phyloP scores from a whole-genome alignment of 2,888 invertebrate genomes.

The Caenorhabditis becei region DNA sequence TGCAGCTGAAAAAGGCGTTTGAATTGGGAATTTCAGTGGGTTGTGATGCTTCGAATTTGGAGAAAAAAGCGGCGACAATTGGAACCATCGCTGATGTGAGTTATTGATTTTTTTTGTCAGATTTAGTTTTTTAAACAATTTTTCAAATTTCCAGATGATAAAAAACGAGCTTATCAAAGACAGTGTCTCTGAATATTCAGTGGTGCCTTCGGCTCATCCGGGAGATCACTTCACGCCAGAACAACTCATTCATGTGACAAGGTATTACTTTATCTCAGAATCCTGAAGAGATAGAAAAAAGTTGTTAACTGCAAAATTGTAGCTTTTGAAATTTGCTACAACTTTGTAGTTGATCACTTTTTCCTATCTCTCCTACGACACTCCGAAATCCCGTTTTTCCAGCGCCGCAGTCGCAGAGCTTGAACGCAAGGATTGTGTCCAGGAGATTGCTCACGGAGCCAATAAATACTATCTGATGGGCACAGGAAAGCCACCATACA shows the following conservation, averaged over 20 bases:
- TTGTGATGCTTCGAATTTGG: conserved; percentile 30
- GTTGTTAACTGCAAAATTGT: too few relatives aligned
- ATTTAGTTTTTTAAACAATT: background rate
- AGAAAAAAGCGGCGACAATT: conserved; percentile 61
- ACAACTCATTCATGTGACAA: conserved; percentile 71
- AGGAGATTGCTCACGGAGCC: conserved; percentile 42
- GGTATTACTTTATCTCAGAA: conserved; percentile 9
- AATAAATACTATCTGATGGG: conserved; percentile 69
- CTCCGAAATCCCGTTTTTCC: conserved; percentile 48
- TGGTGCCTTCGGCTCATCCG: conserved; percentile 78
- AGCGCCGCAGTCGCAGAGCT: conserved; percentile 66
- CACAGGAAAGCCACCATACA: conserved; percentile 74
- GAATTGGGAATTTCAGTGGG: conserved; percentile 77
- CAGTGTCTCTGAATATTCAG: conserved; percentile 77
- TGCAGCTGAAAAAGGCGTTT: conserved; percentile 70
- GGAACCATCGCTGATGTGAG: conserved; percentile 66
- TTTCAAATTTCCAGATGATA: conserved; percentile 68
- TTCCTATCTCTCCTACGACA: too few relatives aligned
- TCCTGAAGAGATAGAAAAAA: too few relatives aligned
- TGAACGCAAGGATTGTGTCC: conserved; percentile 61
- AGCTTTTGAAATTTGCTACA: too few relatives aligned
- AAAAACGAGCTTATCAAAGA: conserved; percentile 74
- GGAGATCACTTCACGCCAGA: conserved; percentile 79
- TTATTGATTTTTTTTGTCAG: background rate
- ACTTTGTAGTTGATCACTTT: too few relatives aligned